Evolutionary conservation across 2,113 vertebrate genomes (phyloP), one percentile per base, ranked within the genome.

Genomic region (Petrocephalus zakoni): DNA sequence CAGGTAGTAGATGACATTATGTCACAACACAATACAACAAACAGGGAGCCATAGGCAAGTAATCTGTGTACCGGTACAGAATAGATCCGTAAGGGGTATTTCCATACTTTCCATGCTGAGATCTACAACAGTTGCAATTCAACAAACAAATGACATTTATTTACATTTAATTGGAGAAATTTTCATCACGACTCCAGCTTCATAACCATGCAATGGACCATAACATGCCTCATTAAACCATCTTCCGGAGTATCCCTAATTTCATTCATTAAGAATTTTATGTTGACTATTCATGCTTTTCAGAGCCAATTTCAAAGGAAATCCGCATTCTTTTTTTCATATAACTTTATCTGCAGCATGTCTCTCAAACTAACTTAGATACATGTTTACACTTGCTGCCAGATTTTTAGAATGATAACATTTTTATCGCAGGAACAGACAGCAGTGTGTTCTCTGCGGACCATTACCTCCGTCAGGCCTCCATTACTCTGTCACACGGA

Each of bases 401-500:
- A 11, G 21, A 46, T 29, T 6, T n/a, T 72, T 75, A 46, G 11
- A 37, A 72, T 29, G 47, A 87, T 47, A 64, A 19, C 29, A 86
- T 91, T 90, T 47, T 51, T 58, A 75, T 75, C 53, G 46, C 51
- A 85, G 68, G 91, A 92, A 93, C 89, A 55, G 89, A 88, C 86
- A 87, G 88, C 91, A 88, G 72, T 55, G 64, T 89, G 91, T 47
- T 25, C 1, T 53, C 19, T 87, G 89, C 92, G 92, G 89, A 91
- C 88, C 68, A n/a, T 90, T 81, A 46, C 25, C 29, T 46, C 75
- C 21, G 75, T 81, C 75, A 42, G 75, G 2, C 34, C 34, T 85
- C 37, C 51, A 85, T 87, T 89, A 42, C 49, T 55, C 46, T 88
- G 55, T 47, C 68, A 84, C 91, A 91, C 56, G 61, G 53, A 91